Conservation (phyloP, 2,113 vertebrate genomes). For the Entomyzon cyanotis region DNA sequence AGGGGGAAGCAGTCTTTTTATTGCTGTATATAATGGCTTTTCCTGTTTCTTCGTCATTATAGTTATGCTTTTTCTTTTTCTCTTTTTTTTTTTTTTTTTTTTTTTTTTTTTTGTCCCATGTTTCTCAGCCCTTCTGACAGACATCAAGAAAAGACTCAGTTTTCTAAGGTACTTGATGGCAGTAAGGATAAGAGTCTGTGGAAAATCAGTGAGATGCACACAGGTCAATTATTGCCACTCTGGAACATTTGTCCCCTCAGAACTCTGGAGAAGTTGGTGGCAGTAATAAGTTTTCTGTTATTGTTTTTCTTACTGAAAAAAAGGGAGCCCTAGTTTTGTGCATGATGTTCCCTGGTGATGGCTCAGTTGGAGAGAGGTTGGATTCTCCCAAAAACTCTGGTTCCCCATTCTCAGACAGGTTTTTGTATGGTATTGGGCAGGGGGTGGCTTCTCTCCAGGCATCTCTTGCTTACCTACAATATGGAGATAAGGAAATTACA, state of each 20-base stretch:
- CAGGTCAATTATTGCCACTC: neutral
- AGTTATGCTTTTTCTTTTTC: neutral
- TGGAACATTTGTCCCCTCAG: neutral
- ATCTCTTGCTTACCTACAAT: neutral
- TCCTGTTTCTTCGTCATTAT: conserved; percentile 52
- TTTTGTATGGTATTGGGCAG: neutral
- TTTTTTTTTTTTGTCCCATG: fast-evolving
- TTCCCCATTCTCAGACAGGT: neutral
- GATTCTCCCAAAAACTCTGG: neutral
- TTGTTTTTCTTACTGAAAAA: neutral
- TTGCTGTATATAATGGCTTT: conserved; percentile 59
- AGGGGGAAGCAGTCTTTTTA: conserved; percentile 52
- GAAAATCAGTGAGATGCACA: neutral
- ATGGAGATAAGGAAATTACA: neutral
- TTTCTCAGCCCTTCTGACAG: conserved; percentile 22
- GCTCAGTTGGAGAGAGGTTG: neutral
- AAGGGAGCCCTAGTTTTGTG: neutral
- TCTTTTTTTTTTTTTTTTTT: neutral
- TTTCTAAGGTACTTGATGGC: neutral
- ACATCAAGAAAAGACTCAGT: neutral
- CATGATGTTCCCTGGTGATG: neutral
- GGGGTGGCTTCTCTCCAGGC: neutral
- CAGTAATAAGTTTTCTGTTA: neutral
- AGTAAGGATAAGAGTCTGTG: neutral
- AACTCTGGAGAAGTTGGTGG: neutral